Conservation (phyloP, 1,140 invertebrate genomes). For the Apis cerana region DNA sequence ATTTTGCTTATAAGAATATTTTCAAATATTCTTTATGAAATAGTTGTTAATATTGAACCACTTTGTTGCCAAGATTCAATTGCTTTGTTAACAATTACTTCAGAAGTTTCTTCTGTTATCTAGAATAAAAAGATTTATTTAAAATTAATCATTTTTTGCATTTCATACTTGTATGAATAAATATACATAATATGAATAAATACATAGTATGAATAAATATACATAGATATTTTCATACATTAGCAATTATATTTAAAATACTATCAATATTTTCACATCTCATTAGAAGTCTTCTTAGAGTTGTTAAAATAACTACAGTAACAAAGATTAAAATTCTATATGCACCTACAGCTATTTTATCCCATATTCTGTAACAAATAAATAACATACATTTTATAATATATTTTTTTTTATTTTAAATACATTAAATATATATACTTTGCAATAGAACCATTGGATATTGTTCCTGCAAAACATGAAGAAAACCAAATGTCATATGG, state of each 20-base stretch:
- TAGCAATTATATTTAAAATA: constrained; percentile 84
- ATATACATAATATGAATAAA: constrained; percentile 15
- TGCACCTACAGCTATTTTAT: constrained; percentile 92
- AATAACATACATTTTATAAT: constrained; percentile 5
- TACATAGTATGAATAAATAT: background rate
- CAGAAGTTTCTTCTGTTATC: constrained; percentile 88
- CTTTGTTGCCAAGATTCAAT: constrained; percentile 89
- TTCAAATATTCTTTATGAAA: constrained; percentile 49
- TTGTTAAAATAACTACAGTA: constrained; percentile 87
- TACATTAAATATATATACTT: constrained; percentile 82
- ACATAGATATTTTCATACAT: constrained; percentile 80
- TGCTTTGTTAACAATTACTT: constrained; percentile 89
- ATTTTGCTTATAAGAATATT: background rate
- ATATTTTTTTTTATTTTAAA: background rate
- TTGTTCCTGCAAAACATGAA: constrained; percentile 89
- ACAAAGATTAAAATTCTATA: constrained; percentile 91
- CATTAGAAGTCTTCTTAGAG: constrained; percentile 85
- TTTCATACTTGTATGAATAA: constrained; percentile 2
- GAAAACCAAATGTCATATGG: constrained; percentile 89
- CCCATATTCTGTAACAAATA: constrained; percentile 88
- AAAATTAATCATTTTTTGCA: background rate
- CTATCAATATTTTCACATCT: constrained; percentile 83
- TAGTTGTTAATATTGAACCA: constrained; percentile 74
- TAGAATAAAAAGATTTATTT: constrained; percentile 75
- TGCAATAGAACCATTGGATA: constrained; percentile 88